Conservation (phyloP, 2,113 vertebrate genomes). For the Halichoerus grypus region DNA sequence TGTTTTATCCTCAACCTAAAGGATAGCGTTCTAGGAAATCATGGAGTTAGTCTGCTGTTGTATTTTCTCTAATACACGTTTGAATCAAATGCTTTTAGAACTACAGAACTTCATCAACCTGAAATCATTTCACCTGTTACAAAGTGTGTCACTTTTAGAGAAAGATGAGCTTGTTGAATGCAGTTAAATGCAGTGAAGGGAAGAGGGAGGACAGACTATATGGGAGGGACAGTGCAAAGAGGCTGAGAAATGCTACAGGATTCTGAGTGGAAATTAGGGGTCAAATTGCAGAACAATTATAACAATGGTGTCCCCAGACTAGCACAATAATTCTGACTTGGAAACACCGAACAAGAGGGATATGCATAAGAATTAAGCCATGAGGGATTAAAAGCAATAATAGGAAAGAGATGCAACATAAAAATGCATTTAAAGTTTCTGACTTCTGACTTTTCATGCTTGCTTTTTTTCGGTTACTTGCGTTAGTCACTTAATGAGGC, state of each 20-base stretch:
- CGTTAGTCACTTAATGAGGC: background rate
- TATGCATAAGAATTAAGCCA: background rate
- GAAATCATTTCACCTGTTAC: background rate
- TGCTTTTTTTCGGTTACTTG: background rate
- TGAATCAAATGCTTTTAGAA: too few relatives aligned
- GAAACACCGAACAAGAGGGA: background rate
- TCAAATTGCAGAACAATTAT: background rate
- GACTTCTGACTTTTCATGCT: background rate
- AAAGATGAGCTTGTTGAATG: background rate
- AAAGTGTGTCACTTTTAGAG: background rate
- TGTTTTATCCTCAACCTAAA: background rate
- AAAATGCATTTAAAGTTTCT: background rate
- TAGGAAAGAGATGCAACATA: background rate
- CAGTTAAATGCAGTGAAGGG: background rate
- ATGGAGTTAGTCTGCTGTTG: background rate
- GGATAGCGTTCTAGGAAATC: background rate
- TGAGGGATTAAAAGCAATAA: background rate
- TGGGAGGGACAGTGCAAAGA: background rate
- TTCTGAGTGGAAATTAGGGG: background rate
- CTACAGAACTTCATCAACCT: background rate
- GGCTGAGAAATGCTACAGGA: background rate
- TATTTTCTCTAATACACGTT: background rate
- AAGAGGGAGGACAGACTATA: fast-evolving
- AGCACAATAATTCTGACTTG: background rate
- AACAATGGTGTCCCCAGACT: background rate